These are phyloP conservation scores for Yoshiicerus persimilis DNA, from an alignment of 1,140 invertebrate genomes.

Conservation along the genomic window DNA sequence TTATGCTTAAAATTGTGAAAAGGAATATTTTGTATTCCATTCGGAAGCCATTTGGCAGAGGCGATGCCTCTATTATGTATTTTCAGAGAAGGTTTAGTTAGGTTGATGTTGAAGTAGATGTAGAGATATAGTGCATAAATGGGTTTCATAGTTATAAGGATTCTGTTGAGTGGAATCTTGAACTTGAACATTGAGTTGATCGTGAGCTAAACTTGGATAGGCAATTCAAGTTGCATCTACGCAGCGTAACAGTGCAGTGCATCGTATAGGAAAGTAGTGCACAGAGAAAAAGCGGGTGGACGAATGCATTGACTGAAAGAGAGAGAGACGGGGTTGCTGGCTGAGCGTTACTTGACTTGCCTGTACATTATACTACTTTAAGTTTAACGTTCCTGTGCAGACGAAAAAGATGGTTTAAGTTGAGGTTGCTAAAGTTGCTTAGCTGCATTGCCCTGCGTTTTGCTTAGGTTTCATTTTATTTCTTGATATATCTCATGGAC, in stretches of 20 bases:
- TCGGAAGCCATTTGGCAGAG: not conserved
- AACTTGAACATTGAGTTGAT: not conserved
- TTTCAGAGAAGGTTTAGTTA: not conserved
- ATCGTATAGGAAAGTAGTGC: not conserved
- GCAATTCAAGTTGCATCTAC: not conserved
- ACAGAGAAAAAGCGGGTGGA: not conserved
- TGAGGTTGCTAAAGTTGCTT: not conserved
- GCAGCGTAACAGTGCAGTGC: not conserved
- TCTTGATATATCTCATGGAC: not conserved
- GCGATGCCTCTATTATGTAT: not conserved
- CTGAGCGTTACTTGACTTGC: not conserved
- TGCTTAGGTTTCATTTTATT: slow-evolving; percentile 23
- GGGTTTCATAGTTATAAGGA: not conserved
- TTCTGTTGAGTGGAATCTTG: slow-evolving; percentile 9
- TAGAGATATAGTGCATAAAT: not conserved
- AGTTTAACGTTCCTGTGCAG: not conserved
- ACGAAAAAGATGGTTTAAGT: not conserved
- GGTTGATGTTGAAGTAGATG: not conserved
- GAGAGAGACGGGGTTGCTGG: not conserved
- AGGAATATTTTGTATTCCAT: not conserved
- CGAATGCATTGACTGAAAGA: not conserved
- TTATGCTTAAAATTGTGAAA: not conserved
- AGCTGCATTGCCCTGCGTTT: not conserved
- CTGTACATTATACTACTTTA: not conserved
- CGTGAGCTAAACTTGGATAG: not conserved